These are phyloP conservation scores for Protobothrops mucrosquamatus DNA, from an alignment of 2,113 vertebrate species.

Conservation along the genomic window DNA sequence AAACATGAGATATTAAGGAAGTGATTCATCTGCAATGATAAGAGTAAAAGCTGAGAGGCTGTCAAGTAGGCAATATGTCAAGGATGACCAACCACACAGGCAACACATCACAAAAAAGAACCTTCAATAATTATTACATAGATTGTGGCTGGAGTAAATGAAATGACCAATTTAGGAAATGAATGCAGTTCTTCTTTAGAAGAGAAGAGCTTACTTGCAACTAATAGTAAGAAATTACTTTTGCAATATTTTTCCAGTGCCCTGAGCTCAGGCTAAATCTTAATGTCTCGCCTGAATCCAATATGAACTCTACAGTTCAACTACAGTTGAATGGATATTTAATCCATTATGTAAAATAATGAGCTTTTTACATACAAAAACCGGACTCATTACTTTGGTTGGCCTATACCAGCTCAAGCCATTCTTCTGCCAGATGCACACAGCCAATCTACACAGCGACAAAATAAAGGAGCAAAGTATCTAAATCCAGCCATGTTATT, in stretches of 20 bases:
- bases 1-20: conserved; percentile 22
- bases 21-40: background rate
- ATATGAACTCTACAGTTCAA: background rate
- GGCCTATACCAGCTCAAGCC: background rate
- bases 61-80: background rate
- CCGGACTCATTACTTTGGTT: background rate
- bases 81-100: background rate
- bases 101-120: background rate
- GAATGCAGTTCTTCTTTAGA: background rate
- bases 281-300: background rate
- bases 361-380: background rate
- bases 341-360: background rate
- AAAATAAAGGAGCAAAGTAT: background rate
- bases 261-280: background rate
- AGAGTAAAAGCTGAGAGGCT: background rate
- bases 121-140: background rate
- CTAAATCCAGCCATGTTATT: background rate
- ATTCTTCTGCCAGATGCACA: background rate
- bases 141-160: background rate
- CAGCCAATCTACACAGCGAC: background rate
- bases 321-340: background rate
- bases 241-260: background rate
- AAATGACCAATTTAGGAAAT: background rate
- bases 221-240: background rate
- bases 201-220: background rate